phyloP scores from a whole-genome alignment of 2,888 invertebrate genomes.

The Hoplodrina blanda region DNA sequence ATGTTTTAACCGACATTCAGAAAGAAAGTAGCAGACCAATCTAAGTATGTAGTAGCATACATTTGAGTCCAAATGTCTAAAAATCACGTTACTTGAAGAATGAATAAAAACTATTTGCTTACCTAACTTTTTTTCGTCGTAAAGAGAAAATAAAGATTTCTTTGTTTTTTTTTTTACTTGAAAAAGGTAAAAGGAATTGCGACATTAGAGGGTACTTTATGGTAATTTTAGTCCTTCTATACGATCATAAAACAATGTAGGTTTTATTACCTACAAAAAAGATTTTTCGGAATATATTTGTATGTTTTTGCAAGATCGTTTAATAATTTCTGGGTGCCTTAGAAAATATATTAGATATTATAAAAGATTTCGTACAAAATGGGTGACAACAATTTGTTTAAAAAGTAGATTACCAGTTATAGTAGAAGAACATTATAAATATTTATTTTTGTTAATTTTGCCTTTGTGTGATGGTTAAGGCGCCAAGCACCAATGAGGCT shows the following conservation, averaged over 20 bases:
- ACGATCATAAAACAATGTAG: constrained; percentile 34
- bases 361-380: background rate
- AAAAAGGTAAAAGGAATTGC: constrained; percentile 26
- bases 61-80: background rate
- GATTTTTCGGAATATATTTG: constrained; percentile 17
- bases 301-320: constrained; percentile 16
- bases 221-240: constrained; percentile 31
- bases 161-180: constrained; percentile 24
- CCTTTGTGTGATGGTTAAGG: too few species aligned
- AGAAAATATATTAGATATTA: background rate
- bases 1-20: too few species aligned
- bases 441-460: too few species aligned
- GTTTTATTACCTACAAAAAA: constrained; percentile 1
- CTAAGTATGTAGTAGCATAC: background rate
- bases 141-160: constrained; percentile 9
- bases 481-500: too few species aligned
- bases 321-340: constrained; percentile 9
- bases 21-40: background rate
- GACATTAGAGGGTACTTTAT: constrained; percentile 41
- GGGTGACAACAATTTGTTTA: background rate
- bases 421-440: background rate
- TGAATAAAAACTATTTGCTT: constrained; percentile 11
- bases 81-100: background rate
- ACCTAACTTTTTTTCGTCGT: background rate
- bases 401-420: background rate